Conservation (phyloP, 1,140 invertebrate species). For the Aethina tumida region DNA sequence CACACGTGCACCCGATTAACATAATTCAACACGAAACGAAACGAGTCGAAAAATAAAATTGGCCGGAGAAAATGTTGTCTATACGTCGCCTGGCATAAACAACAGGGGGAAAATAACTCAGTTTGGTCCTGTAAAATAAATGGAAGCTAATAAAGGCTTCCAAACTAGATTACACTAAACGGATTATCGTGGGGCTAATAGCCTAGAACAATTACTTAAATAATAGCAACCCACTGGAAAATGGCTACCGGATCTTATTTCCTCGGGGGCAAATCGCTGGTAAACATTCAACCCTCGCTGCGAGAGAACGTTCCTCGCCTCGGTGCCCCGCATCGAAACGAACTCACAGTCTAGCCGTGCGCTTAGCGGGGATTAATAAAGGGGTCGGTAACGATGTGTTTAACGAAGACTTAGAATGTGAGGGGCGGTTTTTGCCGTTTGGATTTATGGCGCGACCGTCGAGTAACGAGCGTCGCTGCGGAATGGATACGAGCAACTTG, state of each 20-base stretch:
- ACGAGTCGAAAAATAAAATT: no score
- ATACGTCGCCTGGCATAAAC: no score
- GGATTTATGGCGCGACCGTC: constrained; percentile 13
- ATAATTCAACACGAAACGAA: no score
- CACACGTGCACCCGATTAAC: no score
- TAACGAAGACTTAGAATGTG: constrained; percentile 23
- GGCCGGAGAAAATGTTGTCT: no score
- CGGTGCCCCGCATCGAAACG: neutral
- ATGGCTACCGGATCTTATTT: constrained; percentile 33
- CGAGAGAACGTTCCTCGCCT: constrained; percentile 14
- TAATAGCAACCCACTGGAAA: constrained; percentile 30
- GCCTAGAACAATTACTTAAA: constrained; percentile 33
- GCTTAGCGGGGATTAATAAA: constrained; percentile 24
- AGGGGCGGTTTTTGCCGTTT: constrained; percentile 14
- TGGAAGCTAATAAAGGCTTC: constrained; percentile 21
- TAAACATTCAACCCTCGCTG: constrained; percentile 20
- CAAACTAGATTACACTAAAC: constrained; percentile 29
- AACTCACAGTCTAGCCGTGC: constrained; percentile 13
- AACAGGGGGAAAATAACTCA: no score
- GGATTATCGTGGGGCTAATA: constrained; percentile 31
- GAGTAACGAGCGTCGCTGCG: no score
- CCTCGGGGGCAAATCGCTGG: constrained; percentile 28
- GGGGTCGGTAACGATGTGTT: constrained; percentile 26
- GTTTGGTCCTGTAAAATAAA: constrained; percentile 15
- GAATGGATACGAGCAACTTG: no score